These are phyloP conservation scores for Poeciliopsis retropinna DNA, from an alignment of 2,113 vertebrate genomes.

Conservation along the genomic window DNA sequence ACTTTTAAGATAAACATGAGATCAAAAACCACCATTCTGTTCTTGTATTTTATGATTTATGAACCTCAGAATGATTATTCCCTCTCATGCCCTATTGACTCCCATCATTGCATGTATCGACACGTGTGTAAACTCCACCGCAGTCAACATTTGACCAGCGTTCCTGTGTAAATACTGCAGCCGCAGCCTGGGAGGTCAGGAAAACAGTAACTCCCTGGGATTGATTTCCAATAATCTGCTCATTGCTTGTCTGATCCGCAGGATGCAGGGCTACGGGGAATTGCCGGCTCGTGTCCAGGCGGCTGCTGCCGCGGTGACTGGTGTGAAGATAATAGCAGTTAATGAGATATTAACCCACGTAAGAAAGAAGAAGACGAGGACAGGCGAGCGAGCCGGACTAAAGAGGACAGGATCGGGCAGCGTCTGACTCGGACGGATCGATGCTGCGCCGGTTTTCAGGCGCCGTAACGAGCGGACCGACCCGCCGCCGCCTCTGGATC, in stretches of 20 bases:
- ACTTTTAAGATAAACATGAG: background rate
- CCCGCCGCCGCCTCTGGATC: conserved; percentile 8
- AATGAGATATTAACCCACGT: conserved; percentile 73
- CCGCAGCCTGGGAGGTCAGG: conserved; percentile 60
- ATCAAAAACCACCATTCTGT: background rate
- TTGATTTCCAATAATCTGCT: conserved; percentile 75
- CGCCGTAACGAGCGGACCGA: conserved; percentile 30
- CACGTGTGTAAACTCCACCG: conserved; percentile 51
- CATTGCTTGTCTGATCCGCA: conserved; percentile 56
- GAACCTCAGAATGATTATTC: conserved; percentile 31
- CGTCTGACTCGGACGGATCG: conserved; percentile 50
- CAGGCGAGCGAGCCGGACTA: conserved; percentile 19
- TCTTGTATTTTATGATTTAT: conserved; percentile 39
- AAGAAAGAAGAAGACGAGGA: conserved; percentile 50
- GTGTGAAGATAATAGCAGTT: conserved; percentile 59
- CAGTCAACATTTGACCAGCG: conserved; percentile 52
- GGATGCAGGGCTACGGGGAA: conserved; percentile 38
- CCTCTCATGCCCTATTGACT: conserved; percentile 34
- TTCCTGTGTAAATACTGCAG: conserved; percentile 66
- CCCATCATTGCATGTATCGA: conserved; percentile 45
- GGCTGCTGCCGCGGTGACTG: conserved; percentile 51
- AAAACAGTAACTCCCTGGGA: conserved; percentile 63
- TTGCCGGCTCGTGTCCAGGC: conserved; percentile 29
- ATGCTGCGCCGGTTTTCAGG: conserved; percentile 40
- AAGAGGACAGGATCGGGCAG: conserved; percentile 26